phyloP scores from a whole-genome alignment of 2,113 vertebrate species.

The Pelecanoides urinatrix region DNA sequence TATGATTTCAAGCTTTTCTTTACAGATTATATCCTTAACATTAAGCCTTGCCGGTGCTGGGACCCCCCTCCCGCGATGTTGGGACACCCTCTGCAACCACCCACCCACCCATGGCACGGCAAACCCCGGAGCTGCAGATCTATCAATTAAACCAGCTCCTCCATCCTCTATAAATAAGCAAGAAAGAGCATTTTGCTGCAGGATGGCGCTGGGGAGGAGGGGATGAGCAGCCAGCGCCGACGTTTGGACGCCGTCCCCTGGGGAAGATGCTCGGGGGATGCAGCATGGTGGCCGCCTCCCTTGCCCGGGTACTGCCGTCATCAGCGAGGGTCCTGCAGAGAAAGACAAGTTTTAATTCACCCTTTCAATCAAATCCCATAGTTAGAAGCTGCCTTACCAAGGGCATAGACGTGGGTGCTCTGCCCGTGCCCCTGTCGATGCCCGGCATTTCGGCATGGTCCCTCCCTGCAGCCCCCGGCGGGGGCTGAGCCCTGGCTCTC shows the following conservation, averaged over 20 bases:
- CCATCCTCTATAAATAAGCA: too few species aligned
- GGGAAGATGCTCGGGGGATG: background rate
- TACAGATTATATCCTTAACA: background rate
- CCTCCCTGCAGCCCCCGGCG: background rate
- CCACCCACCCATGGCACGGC: too few species aligned
- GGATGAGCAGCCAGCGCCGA: background rate
- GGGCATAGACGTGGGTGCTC: background rate
- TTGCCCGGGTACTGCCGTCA: fast-evolving
- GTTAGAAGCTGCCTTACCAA: background rate
- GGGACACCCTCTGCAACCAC: background rate
- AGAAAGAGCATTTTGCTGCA: background rate
- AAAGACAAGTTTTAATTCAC: background rate
- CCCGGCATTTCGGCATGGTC: fast-evolving
- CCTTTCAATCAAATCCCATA: background rate
- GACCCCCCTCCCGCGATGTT: fast-evolving
- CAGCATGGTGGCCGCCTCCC: background rate
- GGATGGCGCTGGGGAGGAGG: background rate
- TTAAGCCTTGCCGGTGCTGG: background rate
- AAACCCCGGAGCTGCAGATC: background rate
- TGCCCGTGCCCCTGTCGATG: fast-evolving
- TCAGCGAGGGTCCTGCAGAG: fast-evolving
- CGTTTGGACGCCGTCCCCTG: background rate
- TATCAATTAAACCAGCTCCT: background rate
- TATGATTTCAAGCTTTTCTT: background rate
- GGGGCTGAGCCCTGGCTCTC: background rate